A percentile compares a stretch with the other conserved stretches of the same genome.
phyloP scores from a whole-genome alignment of 2,888 invertebrate genomes.

The Mimas tiliae region DNA sequence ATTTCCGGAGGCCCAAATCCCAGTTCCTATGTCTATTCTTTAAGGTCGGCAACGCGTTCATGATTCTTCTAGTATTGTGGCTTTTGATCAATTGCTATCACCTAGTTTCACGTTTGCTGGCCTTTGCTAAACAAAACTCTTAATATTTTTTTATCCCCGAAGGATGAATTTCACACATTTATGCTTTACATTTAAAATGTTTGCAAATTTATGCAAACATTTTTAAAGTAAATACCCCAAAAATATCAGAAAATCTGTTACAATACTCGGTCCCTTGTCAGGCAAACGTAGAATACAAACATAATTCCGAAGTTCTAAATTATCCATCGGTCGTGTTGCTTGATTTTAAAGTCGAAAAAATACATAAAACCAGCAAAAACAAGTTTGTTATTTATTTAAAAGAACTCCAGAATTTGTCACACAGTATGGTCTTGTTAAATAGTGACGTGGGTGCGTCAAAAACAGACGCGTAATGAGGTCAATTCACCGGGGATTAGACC shows the following conservation, averaged over 20 bases:
- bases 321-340: not conserved
- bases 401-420: conserved; percentile 57
- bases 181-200: no score
- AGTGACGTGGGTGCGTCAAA: conserved; percentile 60
- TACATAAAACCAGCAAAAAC: conserved; percentile 1
- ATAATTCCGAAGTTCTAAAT: conserved; percentile 25
- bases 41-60: no score
- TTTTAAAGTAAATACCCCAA: conserved; percentile 32
- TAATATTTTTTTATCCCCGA: no score
- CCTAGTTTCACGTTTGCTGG: no score
- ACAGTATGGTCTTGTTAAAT: conserved; percentile 53
- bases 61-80: no score
- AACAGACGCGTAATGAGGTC: conserved; percentile 11
- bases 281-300: conserved; percentile 39
- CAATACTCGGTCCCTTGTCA: conserved; percentile 50
- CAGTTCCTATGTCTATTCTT: no score
- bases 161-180: no score
- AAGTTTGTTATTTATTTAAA: conserved; percentile 46
- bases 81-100: no score
- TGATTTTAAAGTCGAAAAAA: not conserved
- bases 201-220: not conserved
- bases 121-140: no score
- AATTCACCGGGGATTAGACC: not conserved
- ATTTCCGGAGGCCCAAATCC: no score
- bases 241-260: conserved; percentile 39